Percentiles rank a stretch among this genome's conserved stretches.
These are phyloP conservation scores for Sebastes oblongus DNA, from an alignment of 2,797 vertebrate genomes.

Conservation along the genomic window DNA sequence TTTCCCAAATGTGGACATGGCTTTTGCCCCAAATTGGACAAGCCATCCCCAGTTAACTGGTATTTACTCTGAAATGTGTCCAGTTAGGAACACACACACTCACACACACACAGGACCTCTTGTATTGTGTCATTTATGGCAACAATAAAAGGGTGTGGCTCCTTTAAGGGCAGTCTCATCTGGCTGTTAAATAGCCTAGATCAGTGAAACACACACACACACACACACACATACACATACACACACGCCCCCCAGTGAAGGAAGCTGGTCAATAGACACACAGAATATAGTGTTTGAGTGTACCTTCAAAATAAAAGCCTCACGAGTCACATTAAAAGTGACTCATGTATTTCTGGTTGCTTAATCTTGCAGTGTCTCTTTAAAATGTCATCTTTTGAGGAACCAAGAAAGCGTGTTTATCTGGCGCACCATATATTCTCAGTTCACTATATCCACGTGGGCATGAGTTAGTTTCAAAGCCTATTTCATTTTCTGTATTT, in stretches of 20 bases:
- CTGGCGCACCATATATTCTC: neutral
- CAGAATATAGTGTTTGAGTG: neutral
- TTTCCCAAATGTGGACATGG: too few species aligned
- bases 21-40: neutral
- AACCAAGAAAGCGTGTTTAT: neutral
- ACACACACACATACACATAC: neutral
- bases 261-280: conserved; percentile 36
- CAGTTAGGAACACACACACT: neutral
- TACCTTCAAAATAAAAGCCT: conserved; percentile 66
- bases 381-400: neutral
- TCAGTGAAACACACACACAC: conserved; percentile 41
- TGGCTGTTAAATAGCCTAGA: conserved; percentile 61
- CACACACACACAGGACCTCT: neutral
- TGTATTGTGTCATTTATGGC: conserved; percentile 20
- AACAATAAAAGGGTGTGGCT: conserved; percentile 70
- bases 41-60: neutral
- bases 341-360: neutral
- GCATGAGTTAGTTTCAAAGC: neutral
- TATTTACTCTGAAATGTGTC: neutral
- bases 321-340: neutral
- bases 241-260: neutral
- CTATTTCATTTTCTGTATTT: neutral
- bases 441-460: neutral
- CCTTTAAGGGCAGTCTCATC: conserved; percentile 70
- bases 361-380: neutral